Conservation (phyloP, 2,888 invertebrate genomes). For the Ceramica pisi region DNA sequence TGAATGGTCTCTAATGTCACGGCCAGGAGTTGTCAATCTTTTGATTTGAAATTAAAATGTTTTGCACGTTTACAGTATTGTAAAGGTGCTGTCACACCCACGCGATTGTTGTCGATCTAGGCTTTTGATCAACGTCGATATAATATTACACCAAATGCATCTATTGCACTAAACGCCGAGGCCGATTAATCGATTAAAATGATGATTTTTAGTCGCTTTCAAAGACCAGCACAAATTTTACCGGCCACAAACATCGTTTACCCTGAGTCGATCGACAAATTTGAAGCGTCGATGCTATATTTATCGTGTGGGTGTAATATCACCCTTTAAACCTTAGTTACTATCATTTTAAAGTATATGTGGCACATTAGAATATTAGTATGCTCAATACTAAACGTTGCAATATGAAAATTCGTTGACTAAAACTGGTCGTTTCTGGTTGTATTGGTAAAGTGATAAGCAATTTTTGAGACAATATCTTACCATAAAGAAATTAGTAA, state of each 20-base stretch:
- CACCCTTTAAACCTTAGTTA: background rate
- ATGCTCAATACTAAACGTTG: constrained; percentile 50
- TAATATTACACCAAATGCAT: background rate
- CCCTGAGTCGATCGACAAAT: background rate
- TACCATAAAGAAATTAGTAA: constrained; percentile 28
- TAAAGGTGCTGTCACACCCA: background rate
- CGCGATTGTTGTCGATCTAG: too few species aligned
- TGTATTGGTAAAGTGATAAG: constrained; percentile 61
- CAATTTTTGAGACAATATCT: constrained; percentile 64
- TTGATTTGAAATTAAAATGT: constrained; percentile 10
- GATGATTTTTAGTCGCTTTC: background rate
- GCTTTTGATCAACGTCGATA: background rate
- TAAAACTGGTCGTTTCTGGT: constrained; percentile 52
- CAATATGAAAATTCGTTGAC: constrained; percentile 38
- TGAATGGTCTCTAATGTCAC: constrained; percentile 67
- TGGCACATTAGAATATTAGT: constrained; percentile 29
- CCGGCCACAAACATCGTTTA: too few species aligned
- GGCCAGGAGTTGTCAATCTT: constrained; percentile 41
- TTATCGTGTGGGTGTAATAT: background rate
- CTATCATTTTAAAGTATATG: background rate
- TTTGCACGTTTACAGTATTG: constrained; percentile 25
- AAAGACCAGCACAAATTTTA: background rate
- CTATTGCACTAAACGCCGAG: too few species aligned
- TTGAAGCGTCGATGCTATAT: background rate
- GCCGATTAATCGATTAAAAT: background rate